Evolutionary conservation across 2,888 invertebrate species (phyloP).

Genomic region (Rugalucina vietnamica): DNA sequence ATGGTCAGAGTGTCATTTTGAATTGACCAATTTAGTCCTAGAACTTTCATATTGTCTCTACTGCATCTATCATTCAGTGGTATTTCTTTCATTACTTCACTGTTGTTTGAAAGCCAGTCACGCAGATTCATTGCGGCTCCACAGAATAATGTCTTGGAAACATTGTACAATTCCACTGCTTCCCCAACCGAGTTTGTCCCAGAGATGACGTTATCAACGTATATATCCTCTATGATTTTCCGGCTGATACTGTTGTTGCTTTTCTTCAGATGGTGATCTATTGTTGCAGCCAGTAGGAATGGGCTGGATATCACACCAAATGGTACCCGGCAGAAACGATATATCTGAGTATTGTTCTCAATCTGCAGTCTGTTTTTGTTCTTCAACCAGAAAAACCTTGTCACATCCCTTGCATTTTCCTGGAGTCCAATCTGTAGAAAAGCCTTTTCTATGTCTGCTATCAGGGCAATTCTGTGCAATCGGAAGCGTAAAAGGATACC

Average conservation of each 20-base stretch:
- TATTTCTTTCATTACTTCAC: slow-evolving; percentile 1
- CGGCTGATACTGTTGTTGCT: not conserved
- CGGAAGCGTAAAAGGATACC: slow-evolving; percentile 20
- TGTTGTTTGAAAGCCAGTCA: slow-evolving; percentile 30
- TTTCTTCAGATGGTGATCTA: not conserved
- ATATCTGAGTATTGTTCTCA: not conserved
- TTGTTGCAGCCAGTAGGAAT: not conserved
- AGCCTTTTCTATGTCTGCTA: slow-evolving; percentile 17
- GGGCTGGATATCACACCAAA: not conserved
- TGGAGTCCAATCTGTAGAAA: not conserved
- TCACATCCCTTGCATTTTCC: not conserved
- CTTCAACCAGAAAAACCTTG: slow-evolving; percentile 8
- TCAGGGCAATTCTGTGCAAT: not conserved
- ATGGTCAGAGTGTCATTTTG: slow-evolving; percentile 18
- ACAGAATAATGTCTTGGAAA: slow-evolving; percentile 19
- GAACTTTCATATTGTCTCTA: not conserved
- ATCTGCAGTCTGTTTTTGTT: not conserved
- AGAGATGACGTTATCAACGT: not conserved
- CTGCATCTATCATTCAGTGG: slow-evolving; percentile 3
- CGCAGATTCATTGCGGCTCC: slow-evolving; percentile 26
- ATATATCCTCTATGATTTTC: not conserved
- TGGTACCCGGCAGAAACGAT: not conserved
- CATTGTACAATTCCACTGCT: slow-evolving; percentile 9
- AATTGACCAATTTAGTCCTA: slow-evolving; percentile 21
- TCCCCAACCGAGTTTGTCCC: not conserved